Percentiles rank a stretch among this genome's conserved stretches.
Evolutionary conservation across 2,797 vertebrate genomes (phyloP).

Genomic region (Sparus aurata): DNA sequence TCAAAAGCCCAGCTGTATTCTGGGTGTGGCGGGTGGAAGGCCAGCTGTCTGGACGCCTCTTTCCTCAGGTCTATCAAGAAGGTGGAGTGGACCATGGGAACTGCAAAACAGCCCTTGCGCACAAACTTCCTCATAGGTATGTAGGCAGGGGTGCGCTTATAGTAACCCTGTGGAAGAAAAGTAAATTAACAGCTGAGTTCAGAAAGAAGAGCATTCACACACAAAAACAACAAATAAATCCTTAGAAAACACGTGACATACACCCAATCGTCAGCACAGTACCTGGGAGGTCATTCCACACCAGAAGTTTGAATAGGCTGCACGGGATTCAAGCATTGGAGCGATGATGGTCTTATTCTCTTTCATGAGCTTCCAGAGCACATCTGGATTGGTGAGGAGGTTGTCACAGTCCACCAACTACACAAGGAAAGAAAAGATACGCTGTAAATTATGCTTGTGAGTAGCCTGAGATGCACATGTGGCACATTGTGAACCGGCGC

Average conservation of each 20-base stretch:
- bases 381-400: slow-evolving; percentile 89
- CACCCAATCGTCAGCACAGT: slow-evolving; percentile 8
- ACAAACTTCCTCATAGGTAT: slow-evolving; percentile 91
- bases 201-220: neutral
- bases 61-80: slow-evolving; percentile 94
- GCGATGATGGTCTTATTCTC: slow-evolving; percentile 94
- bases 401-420: slow-evolving; percentile 93
- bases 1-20: slow-evolving; percentile 95
- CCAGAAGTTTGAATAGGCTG: slow-evolving; percentile 97
- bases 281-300: slow-evolving; percentile 96
- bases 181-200: slow-evolving; percentile 18
- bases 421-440: slow-evolving; percentile 24
- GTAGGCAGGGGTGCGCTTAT: slow-evolving; percentile 93
- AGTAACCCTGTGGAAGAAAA: slow-evolving; percentile 89
- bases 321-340: slow-evolving; percentile 94
- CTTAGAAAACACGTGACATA: neutral
- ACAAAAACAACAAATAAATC: neutral
- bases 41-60: slow-evolving; percentile 85
- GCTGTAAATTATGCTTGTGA: neutral
- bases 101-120: slow-evolving; percentile 91
- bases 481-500: neutral
- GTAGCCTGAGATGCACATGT: neutral
- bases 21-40: slow-evolving; percentile 91
- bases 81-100: slow-evolving; percentile 97
- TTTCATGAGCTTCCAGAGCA: slow-evolving; percentile 88